A percentile compares a stretch with the other conserved stretches of the same genome.
Evolutionary conservation across 2,888 invertebrate genomes (phyloP).

Genomic region (Patella caerulea): DNA sequence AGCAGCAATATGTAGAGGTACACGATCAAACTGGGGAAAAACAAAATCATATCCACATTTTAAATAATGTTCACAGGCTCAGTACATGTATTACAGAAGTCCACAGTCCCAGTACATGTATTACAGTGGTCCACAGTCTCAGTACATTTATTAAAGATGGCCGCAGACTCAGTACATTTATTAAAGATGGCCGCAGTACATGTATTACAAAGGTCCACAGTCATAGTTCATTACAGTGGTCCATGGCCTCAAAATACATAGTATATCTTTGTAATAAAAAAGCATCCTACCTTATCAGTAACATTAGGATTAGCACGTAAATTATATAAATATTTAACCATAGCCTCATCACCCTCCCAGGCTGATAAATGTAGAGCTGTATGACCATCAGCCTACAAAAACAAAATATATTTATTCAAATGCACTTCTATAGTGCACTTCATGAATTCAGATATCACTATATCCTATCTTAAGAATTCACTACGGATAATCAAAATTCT

Average conservation of each 20-base stretch:
- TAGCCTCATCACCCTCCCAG: conserved; percentile 92
- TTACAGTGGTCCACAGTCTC: too few relatives aligned
- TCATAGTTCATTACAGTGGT: not conserved
- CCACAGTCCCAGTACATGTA: too few relatives aligned
- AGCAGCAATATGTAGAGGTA: conserved; percentile 97
- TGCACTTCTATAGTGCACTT: too few relatives aligned
- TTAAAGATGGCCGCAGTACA: not conserved
- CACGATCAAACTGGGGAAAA: conserved; percentile 81
- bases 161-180: not conserved
- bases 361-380: conserved; percentile 96
- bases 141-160: too few relatives aligned
- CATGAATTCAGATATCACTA: too few relatives aligned
- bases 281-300: conserved; percentile 84
- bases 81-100: too few relatives aligned
- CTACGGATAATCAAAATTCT: too few relatives aligned
- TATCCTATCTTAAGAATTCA: too few relatives aligned
- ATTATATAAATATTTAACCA: conserved; percentile 95
- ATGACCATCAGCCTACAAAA: conserved; percentile 84
- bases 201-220: too few relatives aligned
- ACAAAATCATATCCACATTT: not conserved
- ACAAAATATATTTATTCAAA: not conserved
- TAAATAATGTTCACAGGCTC: too few relatives aligned
- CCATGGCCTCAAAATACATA: too few relatives aligned
- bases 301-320: conserved; percentile 95
- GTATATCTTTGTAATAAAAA: not conserved